These are phyloP conservation scores for Drosophila birchii DNA, from an alignment of 2,888 invertebrate species.

Conservation along the genomic window DNA sequence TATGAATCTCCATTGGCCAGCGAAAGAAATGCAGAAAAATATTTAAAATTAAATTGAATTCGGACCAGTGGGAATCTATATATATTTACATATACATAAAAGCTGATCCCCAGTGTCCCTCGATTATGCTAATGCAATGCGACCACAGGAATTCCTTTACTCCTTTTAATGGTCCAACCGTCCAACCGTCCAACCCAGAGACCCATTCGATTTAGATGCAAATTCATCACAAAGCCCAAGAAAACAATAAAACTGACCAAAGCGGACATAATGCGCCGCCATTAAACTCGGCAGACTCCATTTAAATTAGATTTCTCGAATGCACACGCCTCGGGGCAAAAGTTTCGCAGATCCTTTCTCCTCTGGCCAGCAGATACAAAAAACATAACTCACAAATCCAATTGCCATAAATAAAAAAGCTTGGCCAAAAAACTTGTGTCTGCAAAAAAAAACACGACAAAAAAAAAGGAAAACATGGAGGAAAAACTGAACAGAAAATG, in stretches of 20 bases:
- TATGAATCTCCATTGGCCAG: slow-evolving; percentile 22
- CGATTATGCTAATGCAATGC: slow-evolving; percentile 80
- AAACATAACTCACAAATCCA: slow-evolving; percentile 73
- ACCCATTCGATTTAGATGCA: slow-evolving; percentile 84
- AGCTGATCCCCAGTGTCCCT: slow-evolving; percentile 66
- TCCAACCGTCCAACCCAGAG: neutral
- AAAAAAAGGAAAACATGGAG: neutral
- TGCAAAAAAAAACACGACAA: neutral
- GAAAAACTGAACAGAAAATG: neutral
- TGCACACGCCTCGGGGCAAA: slow-evolving; percentile 32
- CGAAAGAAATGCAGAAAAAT: slow-evolving; percentile 31
- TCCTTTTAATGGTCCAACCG: slow-evolving; percentile 62
- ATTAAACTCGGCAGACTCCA: slow-evolving; percentile 31
- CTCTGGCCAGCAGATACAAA: slow-evolving; percentile 11
- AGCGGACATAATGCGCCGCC: slow-evolving; percentile 56
- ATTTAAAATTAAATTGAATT: slow-evolving; percentile 51
- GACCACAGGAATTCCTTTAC: slow-evolving; percentile 51
- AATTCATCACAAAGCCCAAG: slow-evolving; percentile 83
- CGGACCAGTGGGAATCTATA: slow-evolving; percentile 12
- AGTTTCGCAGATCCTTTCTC: slow-evolving; percentile 31
- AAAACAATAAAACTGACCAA: slow-evolving; percentile 67
- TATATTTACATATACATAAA: slow-evolving; percentile 2
- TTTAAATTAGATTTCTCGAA: slow-evolving; percentile 50
- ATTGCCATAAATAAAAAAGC: slow-evolving; percentile 71
- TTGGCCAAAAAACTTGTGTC: slow-evolving; percentile 48